Conservation (phyloP, 2,888 invertebrate genomes). For the Melanchra persicariae region DNA sequence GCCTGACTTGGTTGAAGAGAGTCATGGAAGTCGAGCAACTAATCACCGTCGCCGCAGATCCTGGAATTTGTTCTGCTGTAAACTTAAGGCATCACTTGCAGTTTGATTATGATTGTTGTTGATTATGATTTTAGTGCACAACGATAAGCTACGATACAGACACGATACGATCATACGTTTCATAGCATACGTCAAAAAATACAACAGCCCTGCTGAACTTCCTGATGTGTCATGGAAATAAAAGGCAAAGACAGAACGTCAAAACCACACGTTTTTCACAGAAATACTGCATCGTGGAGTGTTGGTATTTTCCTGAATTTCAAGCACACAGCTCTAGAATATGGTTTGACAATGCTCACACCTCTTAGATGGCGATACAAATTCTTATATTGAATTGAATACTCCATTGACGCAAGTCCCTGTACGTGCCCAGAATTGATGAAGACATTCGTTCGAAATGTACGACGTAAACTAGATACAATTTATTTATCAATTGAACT, state of each 20-base stretch:
- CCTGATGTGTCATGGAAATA: neutral
- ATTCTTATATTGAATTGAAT: conserved; percentile 56
- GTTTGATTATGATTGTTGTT: neutral
- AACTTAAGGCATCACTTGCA: neutral
- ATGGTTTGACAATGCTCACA: neutral
- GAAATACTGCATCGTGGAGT: too few species aligned
- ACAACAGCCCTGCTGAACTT: neutral
- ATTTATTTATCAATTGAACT: conserved; percentile 50
- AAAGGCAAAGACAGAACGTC: neutral
- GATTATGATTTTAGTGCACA: neutral
- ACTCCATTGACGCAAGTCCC: conserved; percentile 70
- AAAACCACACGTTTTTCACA: too few species aligned
- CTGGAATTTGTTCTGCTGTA: conserved; percentile 19
- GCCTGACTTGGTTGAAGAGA: neutral
- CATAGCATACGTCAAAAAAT: neutral
- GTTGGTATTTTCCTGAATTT: neutral
- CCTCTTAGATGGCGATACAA: conserved; percentile 7
- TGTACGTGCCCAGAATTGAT: conserved; percentile 71
- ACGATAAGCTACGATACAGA: conserved; percentile 9
- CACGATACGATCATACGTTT: neutral
- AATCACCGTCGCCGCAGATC: neutral
- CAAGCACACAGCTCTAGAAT: neutral
- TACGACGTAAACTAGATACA: conserved; percentile 40
- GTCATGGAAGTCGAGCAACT: neutral
- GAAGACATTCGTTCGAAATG: conserved; percentile 12